Percentiles rank a stretch among this genome's conserved stretches.
Evolutionary conservation across 2,888 invertebrate genomes (phyloP).

Genomic region (Cryptocephalus primarius): DNA sequence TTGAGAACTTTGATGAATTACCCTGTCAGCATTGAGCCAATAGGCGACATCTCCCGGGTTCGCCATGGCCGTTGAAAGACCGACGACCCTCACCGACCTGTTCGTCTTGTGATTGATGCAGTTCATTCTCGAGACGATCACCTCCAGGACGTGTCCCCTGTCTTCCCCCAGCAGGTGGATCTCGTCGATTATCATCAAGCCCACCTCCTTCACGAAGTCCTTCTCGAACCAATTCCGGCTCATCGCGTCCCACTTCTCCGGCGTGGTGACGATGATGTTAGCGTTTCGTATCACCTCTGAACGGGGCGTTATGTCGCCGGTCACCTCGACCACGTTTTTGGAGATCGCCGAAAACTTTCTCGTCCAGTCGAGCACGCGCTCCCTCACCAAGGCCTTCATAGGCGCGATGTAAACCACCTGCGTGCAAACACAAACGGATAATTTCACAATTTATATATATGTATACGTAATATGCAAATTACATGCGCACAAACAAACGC

Average conservation of each 20-base stretch:
- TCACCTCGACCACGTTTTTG: conserved; percentile 87
- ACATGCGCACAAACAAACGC: too few species aligned
- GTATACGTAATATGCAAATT: too few species aligned
- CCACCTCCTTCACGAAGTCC: conserved; percentile 84
- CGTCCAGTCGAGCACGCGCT: conserved; percentile 94
- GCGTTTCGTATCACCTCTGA: conserved; percentile 71
- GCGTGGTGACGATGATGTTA: conserved; percentile 95
- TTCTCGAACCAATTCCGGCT: conserved; percentile 97
- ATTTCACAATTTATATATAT: too few species aligned
- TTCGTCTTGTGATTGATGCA: conserved; percentile 88
- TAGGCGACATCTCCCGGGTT: conserved; percentile 94
- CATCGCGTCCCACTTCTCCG: conserved; percentile 99
- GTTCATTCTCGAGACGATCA: conserved; percentile 95
- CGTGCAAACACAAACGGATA: not conserved
- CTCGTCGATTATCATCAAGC: conserved; percentile 93
- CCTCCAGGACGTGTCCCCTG: conserved; percentile 84
- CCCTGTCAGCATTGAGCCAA: conserved; percentile 80
- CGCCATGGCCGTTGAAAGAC: conserved; percentile 93
- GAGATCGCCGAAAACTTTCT: conserved; percentile 59
- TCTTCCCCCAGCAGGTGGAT: conserved; percentile 93
- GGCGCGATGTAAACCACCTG: conserved; percentile 96
- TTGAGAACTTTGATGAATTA: conserved; percentile 6
- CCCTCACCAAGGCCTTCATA: conserved; percentile 92
- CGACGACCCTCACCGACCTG: conserved; percentile 75
- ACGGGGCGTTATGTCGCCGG: conserved; percentile 87